phyloP scores from a whole-genome alignment of 2,797 vertebrate genomes.

The Myotis planiceps region DNA sequence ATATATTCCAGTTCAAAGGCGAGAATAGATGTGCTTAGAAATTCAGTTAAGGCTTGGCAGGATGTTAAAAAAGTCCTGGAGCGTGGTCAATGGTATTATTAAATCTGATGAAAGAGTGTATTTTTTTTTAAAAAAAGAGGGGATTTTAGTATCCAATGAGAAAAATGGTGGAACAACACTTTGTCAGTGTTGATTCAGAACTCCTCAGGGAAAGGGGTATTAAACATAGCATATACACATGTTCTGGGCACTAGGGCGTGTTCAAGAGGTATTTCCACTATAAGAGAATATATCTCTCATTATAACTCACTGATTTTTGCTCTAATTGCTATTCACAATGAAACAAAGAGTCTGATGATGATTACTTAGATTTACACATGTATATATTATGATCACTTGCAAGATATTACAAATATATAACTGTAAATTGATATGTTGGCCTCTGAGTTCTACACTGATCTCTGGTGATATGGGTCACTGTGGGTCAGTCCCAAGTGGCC shows the following conservation, averaged over 20 bases:
- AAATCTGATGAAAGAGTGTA: background rate
- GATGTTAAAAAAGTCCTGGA: background rate
- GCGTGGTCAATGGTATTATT: background rate
- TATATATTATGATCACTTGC: background rate
- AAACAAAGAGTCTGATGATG: background rate
- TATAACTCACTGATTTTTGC: background rate
- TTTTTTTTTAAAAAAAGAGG: background rate
- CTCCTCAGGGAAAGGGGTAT: background rate
- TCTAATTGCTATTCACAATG: background rate
- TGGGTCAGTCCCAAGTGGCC: background rate
- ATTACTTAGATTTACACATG: background rate
- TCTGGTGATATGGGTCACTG: background rate
- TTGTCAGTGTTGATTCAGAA: background rate
- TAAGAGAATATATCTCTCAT: background rate
- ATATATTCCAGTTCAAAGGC: conserved; percentile 22
- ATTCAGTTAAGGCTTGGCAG: conserved; percentile 38
- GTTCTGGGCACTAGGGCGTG: background rate
- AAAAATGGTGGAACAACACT: background rate
- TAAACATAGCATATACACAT: background rate
- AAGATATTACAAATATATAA: background rate
- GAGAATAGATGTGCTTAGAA: conserved; percentile 31
- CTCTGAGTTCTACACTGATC: background rate
- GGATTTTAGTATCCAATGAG: background rate
- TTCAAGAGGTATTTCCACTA: background rate
- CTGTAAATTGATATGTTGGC: background rate